These are phyloP conservation scores for Miltochrista miniata DNA, from an alignment of 2,888 invertebrate species.

Conservation along the genomic window DNA sequence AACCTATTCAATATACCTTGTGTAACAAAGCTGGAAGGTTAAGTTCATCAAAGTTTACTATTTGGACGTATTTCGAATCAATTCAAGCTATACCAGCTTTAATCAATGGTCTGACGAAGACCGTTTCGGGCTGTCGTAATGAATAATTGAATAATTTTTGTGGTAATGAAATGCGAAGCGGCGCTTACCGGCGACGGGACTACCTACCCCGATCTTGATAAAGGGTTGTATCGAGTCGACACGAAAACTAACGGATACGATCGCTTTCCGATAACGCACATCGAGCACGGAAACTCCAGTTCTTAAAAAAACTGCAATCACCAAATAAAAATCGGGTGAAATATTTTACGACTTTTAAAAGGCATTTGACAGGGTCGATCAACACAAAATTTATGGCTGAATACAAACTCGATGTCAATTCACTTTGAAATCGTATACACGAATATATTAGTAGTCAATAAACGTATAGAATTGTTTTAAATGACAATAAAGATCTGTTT, in stretches of 20 bases:
- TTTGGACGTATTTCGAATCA: slow-evolving; percentile 9
- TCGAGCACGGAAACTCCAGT: slow-evolving; percentile 63
- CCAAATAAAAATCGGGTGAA: slow-evolving; percentile 34
- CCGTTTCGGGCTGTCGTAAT: slow-evolving; percentile 41
- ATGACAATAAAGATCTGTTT: slow-evolving; percentile 9
- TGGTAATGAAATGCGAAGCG: slow-evolving; percentile 64
- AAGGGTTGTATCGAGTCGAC: slow-evolving; percentile 72
- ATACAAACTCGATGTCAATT: slow-evolving; percentile 18
- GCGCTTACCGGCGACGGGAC: slow-evolving; percentile 63
- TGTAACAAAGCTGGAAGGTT: slow-evolving; percentile 5
- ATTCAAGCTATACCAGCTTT: slow-evolving; percentile 16
- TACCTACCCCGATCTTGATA: slow-evolving; percentile 72
- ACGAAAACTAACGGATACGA: slow-evolving; percentile 59
- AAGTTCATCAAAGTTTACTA: slow-evolving; percentile 13
- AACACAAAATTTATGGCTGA: slow-evolving; percentile 27
- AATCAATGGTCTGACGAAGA: slow-evolving; percentile 27
- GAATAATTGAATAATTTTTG: slow-evolving; percentile 71
- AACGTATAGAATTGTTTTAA: slow-evolving; percentile 12
- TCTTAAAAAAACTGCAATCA: slow-evolving; percentile 36
- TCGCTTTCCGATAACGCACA: slow-evolving; percentile 74
- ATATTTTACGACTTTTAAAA: slow-evolving; percentile 46
- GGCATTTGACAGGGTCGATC: slow-evolving; percentile 20
- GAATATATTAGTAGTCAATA: slow-evolving; percentile 6
- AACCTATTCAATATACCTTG: slow-evolving; percentile 14
- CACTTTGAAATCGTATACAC: slow-evolving; percentile 10